These are phyloP conservation scores for Mormoops blainvillei DNA, from an alignment of 2,113 vertebrate species.

Conservation along the genomic window DNA sequence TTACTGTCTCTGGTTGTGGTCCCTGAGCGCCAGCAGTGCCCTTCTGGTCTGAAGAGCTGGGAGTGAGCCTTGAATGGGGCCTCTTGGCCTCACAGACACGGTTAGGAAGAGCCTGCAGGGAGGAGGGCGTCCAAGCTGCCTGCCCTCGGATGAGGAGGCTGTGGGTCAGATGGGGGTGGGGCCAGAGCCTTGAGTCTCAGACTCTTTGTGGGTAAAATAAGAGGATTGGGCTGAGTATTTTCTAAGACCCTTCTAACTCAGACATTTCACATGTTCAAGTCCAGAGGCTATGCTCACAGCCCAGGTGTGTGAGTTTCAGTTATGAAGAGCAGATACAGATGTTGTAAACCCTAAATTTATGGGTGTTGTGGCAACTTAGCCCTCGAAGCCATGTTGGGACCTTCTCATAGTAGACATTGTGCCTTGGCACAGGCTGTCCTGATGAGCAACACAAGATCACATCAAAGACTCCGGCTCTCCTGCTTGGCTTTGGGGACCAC, in stretches of 20 bases:
- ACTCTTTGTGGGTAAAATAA: background rate
- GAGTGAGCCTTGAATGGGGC: background rate
- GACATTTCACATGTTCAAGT: background rate
- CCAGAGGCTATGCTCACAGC: background rate
- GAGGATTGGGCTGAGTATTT: background rate
- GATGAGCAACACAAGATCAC: background rate
- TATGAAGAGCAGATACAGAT: background rate
- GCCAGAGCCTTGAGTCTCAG: background rate
- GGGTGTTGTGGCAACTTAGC: background rate
- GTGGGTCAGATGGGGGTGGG: background rate
- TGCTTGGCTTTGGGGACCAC: background rate
- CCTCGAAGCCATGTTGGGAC: background rate
- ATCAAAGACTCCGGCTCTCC: background rate
- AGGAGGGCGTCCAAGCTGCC: background rate
- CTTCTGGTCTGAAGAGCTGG: background rate
- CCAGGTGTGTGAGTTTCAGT: background rate
- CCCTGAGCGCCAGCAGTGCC: background rate
- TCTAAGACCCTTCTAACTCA: background rate
- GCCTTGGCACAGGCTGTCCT: slow-evolving; percentile 10
- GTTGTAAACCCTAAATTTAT: background rate
- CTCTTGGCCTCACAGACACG: background rate
- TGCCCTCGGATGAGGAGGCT: background rate
- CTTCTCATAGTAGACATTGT: background rate
- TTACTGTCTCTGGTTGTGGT: background rate
- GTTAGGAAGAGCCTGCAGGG: background rate